Base-by-base conservation (phyloP, 30 jellyfish, hydroid and myxozoan genomes). In the Turritopsis rubra region DNA sequence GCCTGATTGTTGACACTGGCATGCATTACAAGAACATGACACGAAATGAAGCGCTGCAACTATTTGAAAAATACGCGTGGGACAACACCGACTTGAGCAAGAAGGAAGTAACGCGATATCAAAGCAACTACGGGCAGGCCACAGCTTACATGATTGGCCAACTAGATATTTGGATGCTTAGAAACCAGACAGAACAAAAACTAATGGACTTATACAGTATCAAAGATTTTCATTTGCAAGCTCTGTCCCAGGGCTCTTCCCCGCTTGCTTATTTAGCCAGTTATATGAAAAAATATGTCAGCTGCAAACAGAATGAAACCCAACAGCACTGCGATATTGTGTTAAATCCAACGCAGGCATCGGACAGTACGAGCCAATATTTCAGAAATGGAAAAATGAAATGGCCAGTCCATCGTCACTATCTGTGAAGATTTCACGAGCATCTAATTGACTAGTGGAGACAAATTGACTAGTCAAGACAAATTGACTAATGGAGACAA, bases 41-140 rank as follows among this genome's bases (percentile, higher is more conserved):
- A 21, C 91, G 99, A 5, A 86, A 80, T 53, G 81, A 81, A 65
- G 99, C 99, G 53, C 86, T 89, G 23, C 90, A 87, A 21, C 54
- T 88, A 65, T 94, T 94, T 71, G 97, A 84, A 4, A 54, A 86
- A 29, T 94, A 88, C 84, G 99, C 99, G 13, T 94, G 99, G 99
- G 99, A 94, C 89, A 86, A 86, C 60, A 85, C 96, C 28, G 99
- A 94, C 80, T 88, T 94, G 22, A 96, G 96, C 18, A 82, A 85
- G 72, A 94, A 94, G 71, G 99, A 94, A 71, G 96, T 94, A 24
- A 81, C 91, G 18, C 96, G 99, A 8, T 94, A 94, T 84, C 99
- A 94, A 82, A 94, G 99, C 83, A 94, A 94, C 96, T 94, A 90
- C 20, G 99, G 99, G 0, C 99, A 94, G 79, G 99, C 99, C 0